Percentiles rank a stretch among this genome's conserved stretches.
These are phyloP conservation scores for Drosophila paranaensis DNA, from an alignment of 2,888 invertebrate species.

Conservation along the genomic window DNA sequence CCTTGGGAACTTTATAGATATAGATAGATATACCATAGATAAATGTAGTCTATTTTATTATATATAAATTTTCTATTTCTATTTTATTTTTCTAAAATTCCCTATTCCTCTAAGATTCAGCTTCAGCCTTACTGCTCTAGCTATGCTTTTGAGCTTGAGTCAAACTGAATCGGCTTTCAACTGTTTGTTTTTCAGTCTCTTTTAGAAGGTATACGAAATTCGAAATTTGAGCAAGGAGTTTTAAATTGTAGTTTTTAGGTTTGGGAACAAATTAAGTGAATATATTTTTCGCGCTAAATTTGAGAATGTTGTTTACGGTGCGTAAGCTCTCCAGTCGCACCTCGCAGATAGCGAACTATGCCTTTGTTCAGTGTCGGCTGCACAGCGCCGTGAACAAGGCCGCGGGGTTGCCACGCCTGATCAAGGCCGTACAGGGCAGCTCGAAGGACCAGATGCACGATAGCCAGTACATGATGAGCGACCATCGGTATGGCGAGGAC, in stretches of 20 bases:
- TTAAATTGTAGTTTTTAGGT: not conserved
- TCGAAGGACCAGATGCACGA: conserved; percentile 27
- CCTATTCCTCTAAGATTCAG: no score
- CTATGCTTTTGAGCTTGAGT: not conserved
- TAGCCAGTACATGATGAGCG: not conserved
- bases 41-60: no score
- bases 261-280: not conserved
- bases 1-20: no score
- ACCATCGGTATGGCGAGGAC: conserved; percentile 63
- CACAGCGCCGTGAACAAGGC: not conserved
- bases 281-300: not conserved
- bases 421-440: conserved; percentile 62
- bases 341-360: not conserved
- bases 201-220: not conserved
- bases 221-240: not conserved
- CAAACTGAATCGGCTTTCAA: not conserved
- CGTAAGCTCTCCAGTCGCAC: not conserved
- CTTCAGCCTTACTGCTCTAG: not conserved
- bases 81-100: no score
- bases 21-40: no score
- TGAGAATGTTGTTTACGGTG: conserved; percentile 22
- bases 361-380: conserved; percentile 1
- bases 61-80: no score
- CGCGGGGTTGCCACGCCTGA: conserved; percentile 36
- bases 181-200: not conserved